phyloP scores from a whole-genome alignment of 2,888 invertebrate species.

The Adineta ricciae region DNA sequence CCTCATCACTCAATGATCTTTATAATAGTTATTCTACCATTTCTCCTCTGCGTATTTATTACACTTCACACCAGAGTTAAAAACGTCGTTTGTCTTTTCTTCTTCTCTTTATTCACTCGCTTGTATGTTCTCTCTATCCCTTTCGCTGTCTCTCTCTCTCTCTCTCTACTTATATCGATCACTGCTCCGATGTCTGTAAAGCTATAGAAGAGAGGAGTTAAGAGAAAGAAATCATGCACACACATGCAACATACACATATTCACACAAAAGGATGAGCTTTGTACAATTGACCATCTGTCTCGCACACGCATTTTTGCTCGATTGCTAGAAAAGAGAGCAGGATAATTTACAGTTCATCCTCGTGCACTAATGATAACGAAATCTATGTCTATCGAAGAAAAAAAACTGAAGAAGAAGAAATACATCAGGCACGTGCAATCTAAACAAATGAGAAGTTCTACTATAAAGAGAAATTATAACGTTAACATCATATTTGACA shows the following conservation, averaged over 20 bases:
- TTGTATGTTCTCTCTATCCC: not conserved
- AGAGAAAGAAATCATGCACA: not conserved
- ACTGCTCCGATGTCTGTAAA: not conserved
- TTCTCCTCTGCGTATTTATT: constrained; percentile 3
- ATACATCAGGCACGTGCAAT: not conserved
- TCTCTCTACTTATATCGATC: not conserved
- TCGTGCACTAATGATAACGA: not conserved
- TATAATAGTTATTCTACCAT: not conserved
- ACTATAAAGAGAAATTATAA: not conserved
- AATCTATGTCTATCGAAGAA: not conserved
- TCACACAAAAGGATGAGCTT: constrained; percentile 8
- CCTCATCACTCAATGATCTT: not conserved
- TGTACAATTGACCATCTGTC: constrained; percentile 15
- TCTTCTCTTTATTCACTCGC: not conserved
- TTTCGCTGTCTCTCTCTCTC: not conserved
- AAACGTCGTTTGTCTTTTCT: not conserved
- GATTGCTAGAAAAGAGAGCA: not conserved
- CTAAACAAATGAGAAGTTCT: no score
- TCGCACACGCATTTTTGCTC: not conserved
- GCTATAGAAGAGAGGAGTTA: not conserved
- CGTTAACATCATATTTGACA: not conserved
- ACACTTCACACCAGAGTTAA: not conserved
- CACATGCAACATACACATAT: constrained; percentile 7
- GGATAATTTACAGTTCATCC: not conserved
- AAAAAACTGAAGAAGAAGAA: not conserved